These are phyloP conservation scores for Urocitellus parryii DNA, from an alignment of 2,113 vertebrate species.

Conservation along the genomic window DNA sequence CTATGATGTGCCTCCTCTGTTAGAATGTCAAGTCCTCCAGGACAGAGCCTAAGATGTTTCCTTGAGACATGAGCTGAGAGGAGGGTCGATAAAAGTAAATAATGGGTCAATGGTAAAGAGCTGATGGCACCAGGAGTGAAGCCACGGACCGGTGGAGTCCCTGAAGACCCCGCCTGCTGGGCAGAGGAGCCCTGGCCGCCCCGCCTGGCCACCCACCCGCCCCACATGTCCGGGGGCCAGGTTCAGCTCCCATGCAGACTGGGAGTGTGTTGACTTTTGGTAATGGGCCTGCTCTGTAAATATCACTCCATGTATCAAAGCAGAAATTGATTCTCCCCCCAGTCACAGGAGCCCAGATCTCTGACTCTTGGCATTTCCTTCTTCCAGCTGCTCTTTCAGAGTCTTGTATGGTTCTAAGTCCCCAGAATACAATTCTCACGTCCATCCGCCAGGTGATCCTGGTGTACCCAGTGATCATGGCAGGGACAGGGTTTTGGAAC, in stretches of 20 bases:
- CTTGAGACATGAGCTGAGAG: neutral
- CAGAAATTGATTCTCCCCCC: neutral
- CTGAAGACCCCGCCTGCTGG: neutral
- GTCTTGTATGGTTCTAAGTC: neutral
- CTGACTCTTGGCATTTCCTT: neutral
- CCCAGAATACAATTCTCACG: fast-evolving
- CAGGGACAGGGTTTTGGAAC: neutral
- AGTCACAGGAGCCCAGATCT: neutral
- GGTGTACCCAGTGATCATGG: fast-evolving
- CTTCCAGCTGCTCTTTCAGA: neutral
- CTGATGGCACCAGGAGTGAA: neutral
- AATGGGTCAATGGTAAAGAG: neutral
- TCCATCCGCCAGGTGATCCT: fast-evolving
- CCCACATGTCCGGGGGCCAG: neutral
- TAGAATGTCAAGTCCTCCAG: neutral
- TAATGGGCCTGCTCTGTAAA: neutral
- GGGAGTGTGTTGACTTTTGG: neutral
- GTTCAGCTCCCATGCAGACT: neutral
- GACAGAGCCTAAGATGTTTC: neutral
- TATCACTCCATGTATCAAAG: neutral
- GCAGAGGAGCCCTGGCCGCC: fast-evolving
- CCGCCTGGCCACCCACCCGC: fast-evolving
- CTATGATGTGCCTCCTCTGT: neutral
- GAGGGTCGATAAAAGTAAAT: neutral
- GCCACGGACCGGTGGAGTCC: fast-evolving